A percentile compares a stretch with the other conserved stretches of the same genome.
These are phyloP conservation scores for Bettongia penicillata DNA, from an alignment of 2,113 vertebrate species.

Conservation along the genomic window DNA sequence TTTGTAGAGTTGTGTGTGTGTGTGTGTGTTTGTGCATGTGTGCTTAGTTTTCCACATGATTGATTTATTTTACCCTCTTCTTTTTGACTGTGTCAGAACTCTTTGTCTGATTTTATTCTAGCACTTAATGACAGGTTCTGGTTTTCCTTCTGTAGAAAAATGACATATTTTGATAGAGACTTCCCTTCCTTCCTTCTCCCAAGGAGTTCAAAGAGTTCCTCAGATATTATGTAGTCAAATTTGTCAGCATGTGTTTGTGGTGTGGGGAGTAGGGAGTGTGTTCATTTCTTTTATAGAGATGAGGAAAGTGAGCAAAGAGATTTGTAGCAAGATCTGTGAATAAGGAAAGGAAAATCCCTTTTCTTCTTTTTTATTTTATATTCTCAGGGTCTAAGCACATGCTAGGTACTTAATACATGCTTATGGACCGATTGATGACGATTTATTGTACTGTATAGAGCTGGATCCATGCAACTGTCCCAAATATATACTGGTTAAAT, in stretches of 20 bases:
- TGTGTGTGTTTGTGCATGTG: neutral
- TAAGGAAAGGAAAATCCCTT: neutral
- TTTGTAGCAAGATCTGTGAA: neutral
- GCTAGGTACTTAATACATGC: neutral
- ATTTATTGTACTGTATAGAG: neutral
- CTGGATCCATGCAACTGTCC: neutral
- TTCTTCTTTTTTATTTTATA: neutral
- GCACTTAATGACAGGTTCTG: too few relatives aligned
- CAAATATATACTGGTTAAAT: neutral
- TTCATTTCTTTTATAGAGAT: neutral
- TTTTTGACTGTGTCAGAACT: neutral
- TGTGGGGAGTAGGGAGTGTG: neutral
- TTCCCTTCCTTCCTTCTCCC: neutral
- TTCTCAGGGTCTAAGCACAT: neutral
- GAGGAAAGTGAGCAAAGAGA: neutral
- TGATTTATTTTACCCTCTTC: neutral
- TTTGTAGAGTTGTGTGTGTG: neutral
- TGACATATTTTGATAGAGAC: neutral
- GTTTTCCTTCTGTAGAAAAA: neutral
- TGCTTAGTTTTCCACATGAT: neutral
- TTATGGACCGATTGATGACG: neutral
- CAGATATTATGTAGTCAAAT: slow-evolving; percentile 2
- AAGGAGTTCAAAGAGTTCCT: neutral
- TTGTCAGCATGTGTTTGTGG: neutral
- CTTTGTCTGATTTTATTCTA: neutral